These are phyloP conservation scores for Acipenser transmontanus DNA, from an alignment of 2,797 vertebrate species.

Conservation along the genomic window DNA sequence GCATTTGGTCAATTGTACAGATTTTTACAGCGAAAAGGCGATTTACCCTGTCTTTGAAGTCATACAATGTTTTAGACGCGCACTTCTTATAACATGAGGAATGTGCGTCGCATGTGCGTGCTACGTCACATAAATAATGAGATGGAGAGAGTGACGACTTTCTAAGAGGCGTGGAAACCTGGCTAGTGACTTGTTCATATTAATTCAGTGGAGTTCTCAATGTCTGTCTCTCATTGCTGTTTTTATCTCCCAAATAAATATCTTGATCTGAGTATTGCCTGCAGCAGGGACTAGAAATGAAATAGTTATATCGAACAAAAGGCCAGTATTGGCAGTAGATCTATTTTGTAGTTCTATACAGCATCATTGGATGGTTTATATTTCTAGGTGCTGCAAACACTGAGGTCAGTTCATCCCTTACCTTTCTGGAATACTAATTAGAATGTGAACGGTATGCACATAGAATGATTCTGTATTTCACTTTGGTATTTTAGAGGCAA, in stretches of 20 bases:
- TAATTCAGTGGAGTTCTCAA: not conserved
- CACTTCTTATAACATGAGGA: no score
- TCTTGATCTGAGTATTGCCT: slow-evolving; percentile 25
- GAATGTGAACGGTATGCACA: slow-evolving; percentile 16
- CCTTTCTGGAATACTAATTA: slow-evolving; percentile 28
- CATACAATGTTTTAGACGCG: no score
- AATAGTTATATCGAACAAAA: slow-evolving; percentile 4
- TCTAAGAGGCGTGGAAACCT: no score
- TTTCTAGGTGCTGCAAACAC: slow-evolving; percentile 27
- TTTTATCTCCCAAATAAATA: slow-evolving; percentile 27
- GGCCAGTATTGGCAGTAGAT: slow-evolving; percentile 3
- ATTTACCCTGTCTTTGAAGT: no score
- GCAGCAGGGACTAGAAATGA: slow-evolving; percentile 2
- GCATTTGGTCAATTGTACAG: no score
- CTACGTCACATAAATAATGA: no score
- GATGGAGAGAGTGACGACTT: no score
- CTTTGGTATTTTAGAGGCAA: no score
- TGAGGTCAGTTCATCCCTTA: slow-evolving; percentile 28
- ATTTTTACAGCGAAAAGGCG: no score
- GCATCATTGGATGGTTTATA: slow-evolving; percentile 20
- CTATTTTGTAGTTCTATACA: slow-evolving; percentile 16
- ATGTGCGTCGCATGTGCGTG: no score
- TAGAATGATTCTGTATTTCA: slow-evolving; percentile 1
- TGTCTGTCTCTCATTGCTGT: slow-evolving; percentile 4
- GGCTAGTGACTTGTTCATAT: no score